A percentile compares a stretch with the other conserved stretches of the same genome.
Evolutionary conservation across 2,113 vertebrate species (phyloP).

Genomic region (Osmerus eperlanus): DNA sequence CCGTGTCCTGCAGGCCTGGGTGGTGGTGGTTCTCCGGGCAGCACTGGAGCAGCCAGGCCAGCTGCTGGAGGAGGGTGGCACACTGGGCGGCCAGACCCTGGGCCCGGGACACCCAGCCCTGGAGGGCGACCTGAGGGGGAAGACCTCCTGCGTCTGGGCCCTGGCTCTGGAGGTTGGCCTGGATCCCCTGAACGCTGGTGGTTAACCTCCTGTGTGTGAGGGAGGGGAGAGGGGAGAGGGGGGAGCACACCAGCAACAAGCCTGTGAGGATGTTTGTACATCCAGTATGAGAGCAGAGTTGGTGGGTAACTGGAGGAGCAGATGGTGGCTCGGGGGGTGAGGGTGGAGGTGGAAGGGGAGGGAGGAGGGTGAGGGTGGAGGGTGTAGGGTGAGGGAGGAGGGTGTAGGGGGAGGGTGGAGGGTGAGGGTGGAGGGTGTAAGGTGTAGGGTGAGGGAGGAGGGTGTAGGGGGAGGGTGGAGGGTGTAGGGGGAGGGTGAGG

Average conservation of each 20-base stretch:
- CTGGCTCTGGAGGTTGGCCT: slow-evolving; percentile 47
- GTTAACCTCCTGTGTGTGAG: slow-evolving; percentile 76
- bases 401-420: too few species aligned
- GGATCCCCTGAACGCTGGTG: slow-evolving; percentile 73
- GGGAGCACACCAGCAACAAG: neutral
- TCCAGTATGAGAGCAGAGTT: too few species aligned
- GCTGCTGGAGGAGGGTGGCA: slow-evolving; percentile 78
- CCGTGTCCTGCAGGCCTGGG: slow-evolving; percentile 46
- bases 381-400: too few species aligned
- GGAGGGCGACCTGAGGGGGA: slow-evolving; percentile 81
- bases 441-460: too few species aligned
- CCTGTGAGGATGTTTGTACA: slow-evolving; percentile 11
- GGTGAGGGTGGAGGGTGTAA: too few species aligned
- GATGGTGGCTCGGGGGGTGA: too few species aligned
- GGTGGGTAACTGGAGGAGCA: too few species aligned
- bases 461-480: too few species aligned
- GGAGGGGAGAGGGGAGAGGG: neutral
- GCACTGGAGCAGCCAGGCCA: slow-evolving; percentile 84
- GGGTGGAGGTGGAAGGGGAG: too few species aligned
- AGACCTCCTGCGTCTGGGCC: slow-evolving; percentile 68
- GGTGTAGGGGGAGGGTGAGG: too few species aligned
- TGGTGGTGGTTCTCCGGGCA: slow-evolving; percentile 71
- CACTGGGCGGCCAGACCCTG: slow-evolving; percentile 79
- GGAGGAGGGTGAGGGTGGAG: too few species aligned
- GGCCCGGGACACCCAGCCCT: slow-evolving; percentile 74